Evolutionary conservation across 2,113 vertebrate species (phyloP).

Genomic region (Otus sunia): DNA sequence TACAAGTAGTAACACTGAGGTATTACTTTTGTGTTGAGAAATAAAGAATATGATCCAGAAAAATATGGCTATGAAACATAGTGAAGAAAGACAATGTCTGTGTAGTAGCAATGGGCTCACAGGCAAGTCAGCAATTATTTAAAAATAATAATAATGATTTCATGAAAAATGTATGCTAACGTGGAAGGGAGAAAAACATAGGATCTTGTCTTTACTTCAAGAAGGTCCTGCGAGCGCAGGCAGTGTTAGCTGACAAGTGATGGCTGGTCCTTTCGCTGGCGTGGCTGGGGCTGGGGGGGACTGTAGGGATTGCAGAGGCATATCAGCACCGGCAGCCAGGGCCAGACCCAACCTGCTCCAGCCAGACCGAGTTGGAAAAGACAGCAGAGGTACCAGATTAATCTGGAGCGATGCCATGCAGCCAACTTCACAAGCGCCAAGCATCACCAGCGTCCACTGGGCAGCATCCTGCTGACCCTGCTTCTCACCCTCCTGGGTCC

Average conservation of each 20-base stretch:
- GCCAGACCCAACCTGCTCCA: not conserved
- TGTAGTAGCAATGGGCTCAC: not conserved
- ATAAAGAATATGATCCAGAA: not conserved
- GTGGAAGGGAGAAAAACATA: not conserved
- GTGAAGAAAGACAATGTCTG: not conserved
- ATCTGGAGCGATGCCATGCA: not conserved
- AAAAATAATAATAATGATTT: not conserved
- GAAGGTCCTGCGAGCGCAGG: not conserved
- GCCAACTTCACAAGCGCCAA: not conserved
- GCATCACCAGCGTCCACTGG: rapidly evolving
- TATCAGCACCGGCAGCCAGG: not conserved
- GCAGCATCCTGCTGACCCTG: not conserved
- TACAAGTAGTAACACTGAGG: not conserved
- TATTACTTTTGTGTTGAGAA: not conserved
- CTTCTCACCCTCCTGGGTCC: not conserved
- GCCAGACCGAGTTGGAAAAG: not conserved
- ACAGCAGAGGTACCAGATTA: not conserved
- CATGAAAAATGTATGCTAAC: not conserved
- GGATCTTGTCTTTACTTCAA: not conserved
- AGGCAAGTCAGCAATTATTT: not conserved
- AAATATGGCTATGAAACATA: not conserved
- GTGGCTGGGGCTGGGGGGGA: not conserved
- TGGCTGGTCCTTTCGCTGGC: not conserved
- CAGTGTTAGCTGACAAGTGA: not conserved
- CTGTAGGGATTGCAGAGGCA: not conserved